phyloP scores from a whole-genome alignment of 2,113 vertebrate species.

The Illadopsis cleaveri region DNA sequence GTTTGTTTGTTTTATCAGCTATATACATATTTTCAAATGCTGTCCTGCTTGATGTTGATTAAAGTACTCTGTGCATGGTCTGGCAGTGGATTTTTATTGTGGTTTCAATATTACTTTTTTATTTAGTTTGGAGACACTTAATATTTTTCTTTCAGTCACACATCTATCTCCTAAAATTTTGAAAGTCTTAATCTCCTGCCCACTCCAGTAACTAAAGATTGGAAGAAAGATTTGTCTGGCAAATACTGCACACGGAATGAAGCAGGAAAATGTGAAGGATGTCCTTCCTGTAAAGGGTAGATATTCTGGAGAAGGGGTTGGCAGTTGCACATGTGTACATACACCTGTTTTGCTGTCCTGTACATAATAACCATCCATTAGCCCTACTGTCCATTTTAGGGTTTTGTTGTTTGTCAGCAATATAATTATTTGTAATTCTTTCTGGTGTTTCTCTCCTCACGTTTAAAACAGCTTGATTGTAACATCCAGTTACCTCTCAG shows the following conservation, averaged over 20 bases:
- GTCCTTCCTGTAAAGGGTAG: background rate
- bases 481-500: background rate
- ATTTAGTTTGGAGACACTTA: background rate
- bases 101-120: background rate
- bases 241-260: background rate
- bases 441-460: background rate
- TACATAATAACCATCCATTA: background rate
- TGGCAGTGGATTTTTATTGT: background rate
- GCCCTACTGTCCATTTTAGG: background rate
- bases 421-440: background rate
- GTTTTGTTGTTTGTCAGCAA: background rate
- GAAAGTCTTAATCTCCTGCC: background rate
- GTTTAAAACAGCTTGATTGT: background rate
- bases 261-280: background rate
- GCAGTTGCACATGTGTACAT: accelerated
- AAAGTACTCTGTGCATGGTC: background rate
- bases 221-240: background rate
- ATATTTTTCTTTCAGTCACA: background rate
- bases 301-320: background rate
- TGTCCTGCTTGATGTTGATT: background rate
- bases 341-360: background rate
- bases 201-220: background rate
- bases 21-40: background rate
- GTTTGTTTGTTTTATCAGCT: background rate
- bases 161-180: background rate